A percentile compares a stretch with the other conserved stretches of the same genome.
Evolutionary conservation across 2,113 vertebrate genomes (phyloP).

Genomic region (Protobothrops flavoviridis): DNA sequence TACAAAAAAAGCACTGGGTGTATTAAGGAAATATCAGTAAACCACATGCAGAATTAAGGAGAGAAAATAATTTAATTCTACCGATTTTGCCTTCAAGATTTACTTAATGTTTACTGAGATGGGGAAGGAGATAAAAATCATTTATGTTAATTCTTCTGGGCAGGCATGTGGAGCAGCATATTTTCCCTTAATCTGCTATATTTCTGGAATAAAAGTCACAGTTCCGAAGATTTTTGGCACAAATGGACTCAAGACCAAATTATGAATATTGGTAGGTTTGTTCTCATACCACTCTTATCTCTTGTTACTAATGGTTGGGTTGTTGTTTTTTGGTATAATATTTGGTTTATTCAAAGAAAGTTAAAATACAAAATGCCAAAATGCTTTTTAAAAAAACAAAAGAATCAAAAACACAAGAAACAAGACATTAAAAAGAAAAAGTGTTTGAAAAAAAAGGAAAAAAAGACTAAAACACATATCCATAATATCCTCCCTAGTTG

Average conservation of each 20-base stretch:
- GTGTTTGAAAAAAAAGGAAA: background rate
- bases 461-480: background rate
- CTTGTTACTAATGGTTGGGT: background rate
- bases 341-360: background rate
- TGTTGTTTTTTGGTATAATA: background rate
- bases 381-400: background rate
- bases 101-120: background rate
- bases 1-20: background rate
- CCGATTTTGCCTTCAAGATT: background rate
- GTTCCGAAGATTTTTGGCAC: constrained; percentile 76
- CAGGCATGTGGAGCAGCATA: constrained; percentile 79
- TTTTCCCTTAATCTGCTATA: constrained; percentile 78
- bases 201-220: constrained; percentile 71
- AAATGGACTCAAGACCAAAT: constrained; percentile 70
- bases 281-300: background rate
- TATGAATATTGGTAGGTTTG: constrained; percentile 67
- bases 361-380: background rate
- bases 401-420: background rate
- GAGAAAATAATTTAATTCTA: background rate
- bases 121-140: background rate
- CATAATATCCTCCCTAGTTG: background rate
- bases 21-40: background rate
- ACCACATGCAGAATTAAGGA: background rate
- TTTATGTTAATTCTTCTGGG: constrained; percentile 10
- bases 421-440: background rate